Conservation (phyloP, 2,113 vertebrate species). For the Rhinoderma darwinii region DNA sequence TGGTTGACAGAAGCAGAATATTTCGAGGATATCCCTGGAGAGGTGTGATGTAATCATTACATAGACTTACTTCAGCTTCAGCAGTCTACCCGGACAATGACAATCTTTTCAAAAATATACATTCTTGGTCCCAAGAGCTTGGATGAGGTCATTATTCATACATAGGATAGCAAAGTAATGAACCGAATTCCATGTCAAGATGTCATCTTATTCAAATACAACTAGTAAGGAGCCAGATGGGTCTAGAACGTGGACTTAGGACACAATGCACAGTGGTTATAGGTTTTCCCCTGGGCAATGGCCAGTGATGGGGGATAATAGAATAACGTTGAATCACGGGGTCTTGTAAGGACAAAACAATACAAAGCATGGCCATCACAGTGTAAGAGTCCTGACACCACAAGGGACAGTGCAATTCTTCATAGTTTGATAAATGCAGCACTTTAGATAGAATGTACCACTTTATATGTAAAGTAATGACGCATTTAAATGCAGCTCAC, state of each 20-base stretch:
- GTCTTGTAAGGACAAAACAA: neutral
- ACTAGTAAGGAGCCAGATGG: neutral
- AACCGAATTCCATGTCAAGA: neutral
- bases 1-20: conserved; percentile 16
- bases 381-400: neutral
- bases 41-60: conserved; percentile 25
- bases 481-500: too few species aligned
- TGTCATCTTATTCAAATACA: conserved; percentile 14
- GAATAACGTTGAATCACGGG: neutral
- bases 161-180: conserved; percentile 3
- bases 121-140: neutral
- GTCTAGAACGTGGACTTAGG: neutral
- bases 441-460: too few species aligned
- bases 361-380: neutral
- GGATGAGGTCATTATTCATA: conserved; percentile 5
- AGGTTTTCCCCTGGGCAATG: neutral
- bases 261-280: neutral
- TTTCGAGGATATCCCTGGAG: neutral
- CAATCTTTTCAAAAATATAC: neutral
- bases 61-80: neutral
- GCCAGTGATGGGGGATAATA: neutral
- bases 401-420: neutral
- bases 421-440: too few species aligned
- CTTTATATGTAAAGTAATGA: too few species aligned
- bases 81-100: neutral